phyloP scores from a whole-genome alignment of 2,888 invertebrate species.

The Allophyes oxyacanthae region DNA sequence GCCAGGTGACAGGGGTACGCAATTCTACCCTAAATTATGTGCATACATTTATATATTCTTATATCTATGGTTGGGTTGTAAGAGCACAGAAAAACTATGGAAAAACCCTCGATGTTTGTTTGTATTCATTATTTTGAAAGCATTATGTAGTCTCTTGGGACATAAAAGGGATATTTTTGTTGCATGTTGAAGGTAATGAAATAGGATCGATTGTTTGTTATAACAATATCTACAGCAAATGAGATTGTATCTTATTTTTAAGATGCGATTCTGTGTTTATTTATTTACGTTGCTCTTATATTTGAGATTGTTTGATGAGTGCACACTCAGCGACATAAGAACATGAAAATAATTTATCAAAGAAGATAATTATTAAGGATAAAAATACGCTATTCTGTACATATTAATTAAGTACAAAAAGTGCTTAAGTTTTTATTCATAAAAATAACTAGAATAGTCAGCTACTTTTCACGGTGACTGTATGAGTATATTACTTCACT shows the following conservation, averaged over 20 bases:
- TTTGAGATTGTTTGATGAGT: too few relatives aligned
- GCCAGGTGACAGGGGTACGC: slow-evolving; percentile 76
- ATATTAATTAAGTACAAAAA: too few relatives aligned
- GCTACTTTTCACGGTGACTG: too few relatives aligned
- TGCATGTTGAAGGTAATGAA: slow-evolving; percentile 43
- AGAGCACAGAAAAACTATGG: slow-evolving; percentile 61
- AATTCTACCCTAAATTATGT: slow-evolving; percentile 73
- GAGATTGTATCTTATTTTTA: slow-evolving; percentile 20
- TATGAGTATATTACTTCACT: too few relatives aligned
- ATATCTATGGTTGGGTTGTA: slow-evolving; percentile 41
- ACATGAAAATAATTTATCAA: too few relatives aligned
- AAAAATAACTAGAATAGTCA: too few relatives aligned
- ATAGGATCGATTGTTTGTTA: slow-evolving; percentile 45
- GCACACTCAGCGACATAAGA: too few relatives aligned
- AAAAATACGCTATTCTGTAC: too few relatives aligned
- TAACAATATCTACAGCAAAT: slow-evolving; percentile 23
- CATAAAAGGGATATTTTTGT: slow-evolving; percentile 50
- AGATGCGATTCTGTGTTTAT: not conserved
- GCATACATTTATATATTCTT: slow-evolving; percentile 65
- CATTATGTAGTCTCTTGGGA: slow-evolving; percentile 62
- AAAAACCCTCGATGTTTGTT: slow-evolving; percentile 57
- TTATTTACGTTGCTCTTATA: not conserved
- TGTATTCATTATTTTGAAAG: slow-evolving; percentile 75
- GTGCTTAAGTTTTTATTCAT: too few relatives aligned
- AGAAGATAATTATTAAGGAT: too few relatives aligned